phyloP scores from a whole-genome alignment of 2,888 invertebrate species.

The Dexiosoma caninum region DNA sequence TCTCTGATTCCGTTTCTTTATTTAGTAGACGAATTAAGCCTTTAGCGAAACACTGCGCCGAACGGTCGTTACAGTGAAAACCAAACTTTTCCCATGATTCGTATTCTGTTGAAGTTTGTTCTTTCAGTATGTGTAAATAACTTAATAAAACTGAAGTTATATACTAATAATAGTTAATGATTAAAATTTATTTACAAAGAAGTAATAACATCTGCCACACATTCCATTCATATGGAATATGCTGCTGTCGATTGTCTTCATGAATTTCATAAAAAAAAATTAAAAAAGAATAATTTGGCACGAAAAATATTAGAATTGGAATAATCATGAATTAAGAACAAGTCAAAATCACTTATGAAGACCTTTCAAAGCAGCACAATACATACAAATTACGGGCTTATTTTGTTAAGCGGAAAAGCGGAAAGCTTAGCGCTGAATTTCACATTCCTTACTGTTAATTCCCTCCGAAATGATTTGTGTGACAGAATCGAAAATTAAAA shows the following conservation, averaged over 20 bases:
- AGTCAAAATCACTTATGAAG: too few species aligned
- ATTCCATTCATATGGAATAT: not conserved
- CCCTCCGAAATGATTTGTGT: not conserved
- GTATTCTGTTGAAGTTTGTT: slow-evolving; percentile 79
- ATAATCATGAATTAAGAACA: too few species aligned
- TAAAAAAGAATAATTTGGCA: too few species aligned
- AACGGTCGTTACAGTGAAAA: slow-evolving; percentile 80
- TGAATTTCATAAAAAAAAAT: too few species aligned
- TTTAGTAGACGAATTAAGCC: slow-evolving; percentile 78
- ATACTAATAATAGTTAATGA: slow-evolving; percentile 79
- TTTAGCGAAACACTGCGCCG: slow-evolving; percentile 80
- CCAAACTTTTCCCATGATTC: slow-evolving; percentile 81
- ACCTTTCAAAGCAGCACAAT: too few species aligned
- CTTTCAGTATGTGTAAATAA: slow-evolving; percentile 84
- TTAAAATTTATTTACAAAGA: slow-evolving; percentile 25
- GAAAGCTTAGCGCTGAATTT: too few species aligned
- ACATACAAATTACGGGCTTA: not conserved
- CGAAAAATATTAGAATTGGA: too few species aligned
- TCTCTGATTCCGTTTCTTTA: slow-evolving; percentile 65
- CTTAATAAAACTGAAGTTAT: slow-evolving; percentile 87
- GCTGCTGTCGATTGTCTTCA: too few species aligned
- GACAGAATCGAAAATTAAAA: not conserved
- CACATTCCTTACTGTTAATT: too few species aligned
- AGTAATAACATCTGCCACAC: not conserved
- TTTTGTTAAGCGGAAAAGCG: too few species aligned